phyloP scores from a whole-genome alignment of 2,113 vertebrate genomes.

The Cyrtonyx montezumae region DNA sequence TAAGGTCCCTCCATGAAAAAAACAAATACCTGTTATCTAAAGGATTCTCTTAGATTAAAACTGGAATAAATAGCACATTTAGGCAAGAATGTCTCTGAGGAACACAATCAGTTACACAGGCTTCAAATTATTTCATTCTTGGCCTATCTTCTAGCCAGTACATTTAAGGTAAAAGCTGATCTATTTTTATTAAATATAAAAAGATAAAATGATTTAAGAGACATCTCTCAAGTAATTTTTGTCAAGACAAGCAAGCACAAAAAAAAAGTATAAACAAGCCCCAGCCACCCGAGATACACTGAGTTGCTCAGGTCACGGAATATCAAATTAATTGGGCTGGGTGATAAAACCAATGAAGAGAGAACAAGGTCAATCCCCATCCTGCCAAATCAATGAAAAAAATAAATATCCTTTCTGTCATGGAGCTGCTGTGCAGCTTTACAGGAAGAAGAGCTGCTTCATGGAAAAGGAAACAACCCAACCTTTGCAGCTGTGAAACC shows the following conservation, averaged over 20 bases:
- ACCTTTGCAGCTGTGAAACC: constrained; percentile 67
- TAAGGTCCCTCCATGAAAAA: neutral
- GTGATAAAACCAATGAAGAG: accelerated
- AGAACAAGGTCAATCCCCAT: neutral
- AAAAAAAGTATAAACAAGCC: neutral
- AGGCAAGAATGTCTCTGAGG: neutral
- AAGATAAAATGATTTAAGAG: neutral
- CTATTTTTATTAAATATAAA: neutral
- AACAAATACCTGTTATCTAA: neutral
- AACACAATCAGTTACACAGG: neutral
- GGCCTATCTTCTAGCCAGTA: neutral
- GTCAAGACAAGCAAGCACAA: neutral
- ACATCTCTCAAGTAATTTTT: neutral
- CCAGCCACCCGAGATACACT: neutral
- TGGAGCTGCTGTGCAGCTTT: neutral
- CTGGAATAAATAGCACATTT: neutral
- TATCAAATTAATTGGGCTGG: neutral
- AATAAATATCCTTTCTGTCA: neutral
- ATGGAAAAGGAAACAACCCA: constrained; percentile 47
- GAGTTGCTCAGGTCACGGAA: neutral
- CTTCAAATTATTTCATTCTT: neutral
- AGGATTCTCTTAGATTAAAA: neutral
- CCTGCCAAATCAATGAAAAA: neutral
- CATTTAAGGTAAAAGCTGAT: neutral
- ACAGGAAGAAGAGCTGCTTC: neutral